phyloP scores from a whole-genome alignment of 2,113 vertebrate species.

The Bombycilla garrulus region DNA sequence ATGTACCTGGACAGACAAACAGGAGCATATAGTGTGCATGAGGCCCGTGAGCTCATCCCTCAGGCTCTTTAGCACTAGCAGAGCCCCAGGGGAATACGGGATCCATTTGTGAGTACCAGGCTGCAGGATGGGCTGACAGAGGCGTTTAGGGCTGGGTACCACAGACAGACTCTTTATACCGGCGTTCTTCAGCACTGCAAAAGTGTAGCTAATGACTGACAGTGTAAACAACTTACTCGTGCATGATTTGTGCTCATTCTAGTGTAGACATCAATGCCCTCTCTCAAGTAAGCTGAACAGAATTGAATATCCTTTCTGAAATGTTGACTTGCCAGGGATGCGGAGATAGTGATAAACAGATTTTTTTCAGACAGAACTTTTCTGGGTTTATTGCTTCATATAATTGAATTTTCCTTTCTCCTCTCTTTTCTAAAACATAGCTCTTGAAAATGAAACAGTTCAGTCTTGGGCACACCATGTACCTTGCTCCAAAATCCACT shows the following conservation, averaged over 20 bases:
- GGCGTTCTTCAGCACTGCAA: background rate
- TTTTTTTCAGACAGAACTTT: background rate
- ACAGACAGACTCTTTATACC: background rate
- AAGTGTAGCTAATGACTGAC: background rate
- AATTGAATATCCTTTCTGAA: background rate
- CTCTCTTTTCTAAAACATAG: background rate
- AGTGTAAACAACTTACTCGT: background rate
- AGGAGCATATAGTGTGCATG: background rate
- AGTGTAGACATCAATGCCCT: background rate
- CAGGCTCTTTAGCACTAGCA: background rate
- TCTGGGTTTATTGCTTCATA: background rate
- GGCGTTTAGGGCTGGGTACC: background rate
- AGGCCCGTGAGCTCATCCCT: background rate
- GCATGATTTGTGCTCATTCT: conserved; percentile 12
- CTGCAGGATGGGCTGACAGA: background rate
- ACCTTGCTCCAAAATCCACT: background rate
- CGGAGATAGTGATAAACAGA: background rate
- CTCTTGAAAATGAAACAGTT: background rate
- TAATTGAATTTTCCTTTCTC: background rate
- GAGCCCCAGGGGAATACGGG: background rate
- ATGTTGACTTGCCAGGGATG: accelerated
- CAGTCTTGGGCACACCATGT: background rate
- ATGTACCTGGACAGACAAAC: background rate
- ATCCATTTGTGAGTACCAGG: background rate
- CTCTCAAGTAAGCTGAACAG: background rate